These are phyloP conservation scores for Strigamia transsilvanica DNA, from an alignment of 2,888 invertebrate species.

Conservation along the genomic window DNA sequence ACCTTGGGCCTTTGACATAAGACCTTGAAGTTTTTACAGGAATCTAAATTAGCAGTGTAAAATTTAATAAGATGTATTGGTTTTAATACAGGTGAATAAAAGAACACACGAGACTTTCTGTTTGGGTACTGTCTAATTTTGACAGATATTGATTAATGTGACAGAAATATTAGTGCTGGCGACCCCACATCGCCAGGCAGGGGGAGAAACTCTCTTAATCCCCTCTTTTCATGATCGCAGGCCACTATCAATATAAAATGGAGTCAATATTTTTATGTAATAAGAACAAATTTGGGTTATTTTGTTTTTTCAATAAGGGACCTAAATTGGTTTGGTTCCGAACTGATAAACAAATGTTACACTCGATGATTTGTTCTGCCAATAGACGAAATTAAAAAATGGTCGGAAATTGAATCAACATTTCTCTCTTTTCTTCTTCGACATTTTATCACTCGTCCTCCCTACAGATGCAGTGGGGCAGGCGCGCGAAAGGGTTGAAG, in stretches of 20 bases:
- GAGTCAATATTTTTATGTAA: background rate
- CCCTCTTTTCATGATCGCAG: constrained; percentile 10
- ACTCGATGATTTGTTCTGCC: background rate
- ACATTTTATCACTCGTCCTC: background rate
- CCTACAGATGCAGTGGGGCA: constrained; percentile 35
- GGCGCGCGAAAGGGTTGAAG: constrained; percentile 46
- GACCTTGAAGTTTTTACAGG: constrained; percentile 29
- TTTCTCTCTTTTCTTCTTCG: background rate
- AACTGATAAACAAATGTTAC: background rate
- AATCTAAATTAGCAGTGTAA: background rate
- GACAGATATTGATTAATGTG: constrained; percentile 49
- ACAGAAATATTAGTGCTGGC: constrained; percentile 49
- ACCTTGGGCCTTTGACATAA: constrained; percentile 49
- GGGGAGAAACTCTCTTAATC: constrained; percentile 27
- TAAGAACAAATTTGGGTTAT: background rate
- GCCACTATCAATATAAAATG: constrained; percentile 37
- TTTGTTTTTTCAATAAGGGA: background rate
- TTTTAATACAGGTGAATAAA: background rate
- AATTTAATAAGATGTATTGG: background rate
- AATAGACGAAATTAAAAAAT: background rate
- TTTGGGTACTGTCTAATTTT: constrained; percentile 41
- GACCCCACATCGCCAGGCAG: constrained; percentile 37
- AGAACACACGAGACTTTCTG: background rate
- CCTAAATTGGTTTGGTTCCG: constrained; percentile 2
- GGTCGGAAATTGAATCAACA: constrained; percentile 1